Percentiles rank a stretch among this genome's conserved stretches.
phyloP scores from a whole-genome alignment of 64 coral and sea anemone genomes.

The Actinia tenebrosa region DNA sequence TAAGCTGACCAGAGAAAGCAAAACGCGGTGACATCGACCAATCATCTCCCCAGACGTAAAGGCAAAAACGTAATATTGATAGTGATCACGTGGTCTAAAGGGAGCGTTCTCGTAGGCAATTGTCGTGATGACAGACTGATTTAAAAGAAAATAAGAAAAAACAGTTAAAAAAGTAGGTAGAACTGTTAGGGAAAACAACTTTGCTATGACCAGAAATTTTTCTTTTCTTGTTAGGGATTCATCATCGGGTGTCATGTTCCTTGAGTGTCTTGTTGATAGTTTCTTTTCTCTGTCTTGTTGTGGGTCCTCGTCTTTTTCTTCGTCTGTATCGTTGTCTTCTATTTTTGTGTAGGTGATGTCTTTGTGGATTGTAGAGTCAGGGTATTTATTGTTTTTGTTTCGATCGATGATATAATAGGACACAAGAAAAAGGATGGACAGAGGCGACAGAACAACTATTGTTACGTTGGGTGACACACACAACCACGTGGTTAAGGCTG shows the following conservation, averaged over 20 bases:
- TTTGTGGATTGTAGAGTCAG: neutral
- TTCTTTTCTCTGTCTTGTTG: neutral
- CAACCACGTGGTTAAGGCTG: slow-evolving; percentile 70
- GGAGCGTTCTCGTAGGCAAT: slow-evolving; percentile 54
- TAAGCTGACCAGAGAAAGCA: slow-evolving; percentile 23
- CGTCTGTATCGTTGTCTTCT: slow-evolving; percentile 2
- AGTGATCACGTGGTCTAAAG: slow-evolving; percentile 67
- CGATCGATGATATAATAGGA: slow-evolving; percentile 57
- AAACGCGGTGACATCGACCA: slow-evolving; percentile 33
- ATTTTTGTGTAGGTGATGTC: neutral
- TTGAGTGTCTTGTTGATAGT: neutral
- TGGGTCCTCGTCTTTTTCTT: neutral
- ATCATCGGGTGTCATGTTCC: neutral
- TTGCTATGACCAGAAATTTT: slow-evolving; percentile 21
- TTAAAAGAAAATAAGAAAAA: slow-evolving; percentile 52
- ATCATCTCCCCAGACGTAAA: slow-evolving; percentile 42
- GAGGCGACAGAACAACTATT: slow-evolving; percentile 19
- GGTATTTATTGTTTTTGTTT: slow-evolving; percentile 11
- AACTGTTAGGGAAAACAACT: slow-evolving; percentile 28
- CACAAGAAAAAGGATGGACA: slow-evolving; percentile 51
- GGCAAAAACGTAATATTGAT: slow-evolving; percentile 67
- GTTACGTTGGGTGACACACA: slow-evolving; percentile 69
- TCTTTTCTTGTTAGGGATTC: slow-evolving; percentile 20
- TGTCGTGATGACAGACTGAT: slow-evolving; percentile 56
- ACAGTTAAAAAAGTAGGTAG: slow-evolving; percentile 37